Evolutionary conservation across 2,113 vertebrate genomes (phyloP).

Genomic region (Formicarius rufipectus): DNA sequence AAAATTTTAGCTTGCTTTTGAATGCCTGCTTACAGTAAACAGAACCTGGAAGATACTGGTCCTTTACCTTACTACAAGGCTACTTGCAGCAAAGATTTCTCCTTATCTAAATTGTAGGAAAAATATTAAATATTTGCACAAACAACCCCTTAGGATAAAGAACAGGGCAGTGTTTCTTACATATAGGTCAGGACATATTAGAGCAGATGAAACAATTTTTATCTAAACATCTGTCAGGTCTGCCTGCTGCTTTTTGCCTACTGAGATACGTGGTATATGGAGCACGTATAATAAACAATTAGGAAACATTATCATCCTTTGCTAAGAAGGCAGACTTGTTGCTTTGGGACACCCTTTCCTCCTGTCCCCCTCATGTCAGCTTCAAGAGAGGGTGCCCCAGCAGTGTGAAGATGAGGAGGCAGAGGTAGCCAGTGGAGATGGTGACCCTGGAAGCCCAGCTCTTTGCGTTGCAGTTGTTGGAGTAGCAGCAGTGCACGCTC

Average conservation of each 20-base stretch:
- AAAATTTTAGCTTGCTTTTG: neutral
- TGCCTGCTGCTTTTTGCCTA: slow-evolving; percentile 19
- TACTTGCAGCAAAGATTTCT: neutral
- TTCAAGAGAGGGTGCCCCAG: slow-evolving; percentile 46
- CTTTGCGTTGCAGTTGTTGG: slow-evolving; percentile 81
- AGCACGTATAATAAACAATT: neutral
- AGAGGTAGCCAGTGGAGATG: neutral
- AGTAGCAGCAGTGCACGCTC: slow-evolving; percentile 86
- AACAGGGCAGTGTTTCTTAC: neutral
- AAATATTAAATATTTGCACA: neutral
- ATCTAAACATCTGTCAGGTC: neutral
- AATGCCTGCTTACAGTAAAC: neutral
- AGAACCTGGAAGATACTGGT: neutral
- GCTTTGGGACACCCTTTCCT: neutral
- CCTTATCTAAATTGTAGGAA: neutral
- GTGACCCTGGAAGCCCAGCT: slow-evolving; percentile 53
- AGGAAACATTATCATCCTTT: neutral
- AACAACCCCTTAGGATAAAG: neutral
- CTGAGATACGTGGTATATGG: neutral
- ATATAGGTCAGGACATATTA: neutral
- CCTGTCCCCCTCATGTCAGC: slow-evolving; percentile 19
- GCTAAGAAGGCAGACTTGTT: neutral
- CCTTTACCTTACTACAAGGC: neutral
- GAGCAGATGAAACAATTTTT: neutral
- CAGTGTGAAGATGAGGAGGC: neutral